Conservation (phyloP, 2,888 invertebrate genomes). For the Agrochola lota region DNA sequence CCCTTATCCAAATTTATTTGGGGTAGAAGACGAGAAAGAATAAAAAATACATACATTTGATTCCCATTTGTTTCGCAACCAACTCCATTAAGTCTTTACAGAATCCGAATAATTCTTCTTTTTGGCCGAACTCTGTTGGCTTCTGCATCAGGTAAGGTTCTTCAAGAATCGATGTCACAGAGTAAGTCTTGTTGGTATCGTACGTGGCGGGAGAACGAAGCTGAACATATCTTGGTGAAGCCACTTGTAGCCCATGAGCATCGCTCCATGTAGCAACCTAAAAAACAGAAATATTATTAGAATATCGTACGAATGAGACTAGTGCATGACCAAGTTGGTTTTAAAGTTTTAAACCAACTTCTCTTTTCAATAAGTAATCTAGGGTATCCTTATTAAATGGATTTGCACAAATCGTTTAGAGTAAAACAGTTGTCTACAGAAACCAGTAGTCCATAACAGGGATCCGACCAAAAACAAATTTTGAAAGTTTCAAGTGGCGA, state of each 20-base stretch:
- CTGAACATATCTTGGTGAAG: constrained; percentile 94
- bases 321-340: too few species aligned
- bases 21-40: not conserved
- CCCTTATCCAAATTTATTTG: too few species aligned
- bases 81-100: constrained; percentile 97
- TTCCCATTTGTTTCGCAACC: constrained; percentile 94
- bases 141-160: constrained; percentile 97
- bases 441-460: constrained; percentile 49
- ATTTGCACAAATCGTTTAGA: constrained; percentile 28
- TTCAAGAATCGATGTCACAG: constrained; percentile 96
- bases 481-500: constrained; percentile 68
- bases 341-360: not conserved
- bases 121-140: constrained; percentile 91
- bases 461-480: constrained; percentile 61
- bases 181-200: constrained; percentile 95
- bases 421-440: constrained; percentile 34
- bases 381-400: not conserved
- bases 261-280: constrained; percentile 97
- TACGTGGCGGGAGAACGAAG: constrained; percentile 93
- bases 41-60: constrained; percentile 93
- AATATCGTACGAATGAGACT: not conserved
- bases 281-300: not conserved
- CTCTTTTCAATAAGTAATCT: constrained; percentile 9
- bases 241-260: constrained; percentile 93
- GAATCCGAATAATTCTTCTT: constrained; percentile 97